These are phyloP conservation scores for Nephrocerus scutellatus DNA, from an alignment of 2,888 invertebrate species.

Conservation along the genomic window DNA sequence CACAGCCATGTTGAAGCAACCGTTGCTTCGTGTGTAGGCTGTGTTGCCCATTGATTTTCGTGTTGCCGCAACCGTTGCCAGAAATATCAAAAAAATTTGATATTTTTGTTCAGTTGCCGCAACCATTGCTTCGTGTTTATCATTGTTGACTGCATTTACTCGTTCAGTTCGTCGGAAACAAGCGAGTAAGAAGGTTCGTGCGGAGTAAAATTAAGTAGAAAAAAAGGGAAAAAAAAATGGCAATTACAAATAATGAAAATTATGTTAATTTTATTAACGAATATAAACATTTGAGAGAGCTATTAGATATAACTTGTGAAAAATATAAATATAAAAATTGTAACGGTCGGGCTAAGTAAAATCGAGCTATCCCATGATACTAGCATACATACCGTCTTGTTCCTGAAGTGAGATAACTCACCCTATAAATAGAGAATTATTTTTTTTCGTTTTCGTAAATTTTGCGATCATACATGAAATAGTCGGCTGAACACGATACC, in stretches of 20 bases:
- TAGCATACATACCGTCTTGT: no score
- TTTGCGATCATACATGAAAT: no score
- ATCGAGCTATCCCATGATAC: no score
- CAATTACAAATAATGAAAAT: slow-evolving; percentile 3
- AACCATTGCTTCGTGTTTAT: slow-evolving; percentile 13
- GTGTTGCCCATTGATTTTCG: no score
- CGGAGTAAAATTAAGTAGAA: no score
- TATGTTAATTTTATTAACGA: slow-evolving; percentile 4
- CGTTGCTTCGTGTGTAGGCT: no score
- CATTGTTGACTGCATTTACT: slow-evolving; percentile 12
- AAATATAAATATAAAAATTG: slow-evolving; percentile 8
- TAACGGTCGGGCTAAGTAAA: neutral
- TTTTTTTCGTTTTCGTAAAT: no score
- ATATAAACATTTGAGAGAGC: slow-evolving; percentile 5
- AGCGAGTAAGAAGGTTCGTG: slow-evolving; percentile 7
- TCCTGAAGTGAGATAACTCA: no score
- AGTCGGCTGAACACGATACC: no score
- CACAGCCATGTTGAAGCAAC: no score
- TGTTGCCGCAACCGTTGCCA: slow-evolving; percentile 1
- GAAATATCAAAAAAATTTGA: slow-evolving; percentile 3
- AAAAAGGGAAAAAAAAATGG: neutral
- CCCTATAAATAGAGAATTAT: no score
- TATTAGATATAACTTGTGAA: slow-evolving; percentile 2
- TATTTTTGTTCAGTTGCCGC: slow-evolving; percentile 9
- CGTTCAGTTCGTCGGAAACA: slow-evolving; percentile 13